phyloP scores from a whole-genome alignment of 1,140 invertebrate species.

The Cepaea nemoralis region DNA sequence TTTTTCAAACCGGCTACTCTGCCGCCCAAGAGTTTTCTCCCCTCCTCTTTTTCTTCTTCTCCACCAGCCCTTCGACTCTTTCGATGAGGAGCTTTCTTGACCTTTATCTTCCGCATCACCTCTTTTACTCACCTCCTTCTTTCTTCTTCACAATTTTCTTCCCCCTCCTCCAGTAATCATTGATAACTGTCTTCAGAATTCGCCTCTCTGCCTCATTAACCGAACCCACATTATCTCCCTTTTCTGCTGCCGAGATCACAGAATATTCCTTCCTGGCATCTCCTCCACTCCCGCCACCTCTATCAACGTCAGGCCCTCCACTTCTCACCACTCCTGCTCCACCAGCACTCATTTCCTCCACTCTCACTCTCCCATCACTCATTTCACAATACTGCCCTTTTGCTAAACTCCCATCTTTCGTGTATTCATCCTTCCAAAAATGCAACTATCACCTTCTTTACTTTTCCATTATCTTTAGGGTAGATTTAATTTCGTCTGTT shows the following conservation, averaged over 20 bases:
- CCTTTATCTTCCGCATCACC: no score
- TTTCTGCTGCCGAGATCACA: not conserved
- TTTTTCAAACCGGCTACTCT: constrained; percentile 22
- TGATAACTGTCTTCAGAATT: not conserved
- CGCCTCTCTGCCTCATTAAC: no score
- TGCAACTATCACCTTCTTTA: not conserved
- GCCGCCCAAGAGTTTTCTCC: not conserved
- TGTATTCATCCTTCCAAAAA: no score
- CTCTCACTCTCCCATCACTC: no score
- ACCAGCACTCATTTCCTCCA: no score
- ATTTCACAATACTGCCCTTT: no score
- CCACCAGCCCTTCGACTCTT: not conserved
- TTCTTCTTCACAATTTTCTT: not conserved
- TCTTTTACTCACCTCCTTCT: not conserved
- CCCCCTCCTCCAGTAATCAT: not conserved
- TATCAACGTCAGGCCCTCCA: not conserved
- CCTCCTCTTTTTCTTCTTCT: not conserved
- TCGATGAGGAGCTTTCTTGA: no score
- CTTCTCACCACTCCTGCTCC: not conserved
- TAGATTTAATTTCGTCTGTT: not conserved
- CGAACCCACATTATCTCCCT: not conserved
- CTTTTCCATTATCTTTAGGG: not conserved
- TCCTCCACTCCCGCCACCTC: not conserved
- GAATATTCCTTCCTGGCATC: not conserved
- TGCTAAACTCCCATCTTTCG: no score